Evolutionary conservation across 2,797 vertebrate species (phyloP), one percentile per base, ranked within the genome.

Genomic region (Hydrolagus colliei): DNA sequence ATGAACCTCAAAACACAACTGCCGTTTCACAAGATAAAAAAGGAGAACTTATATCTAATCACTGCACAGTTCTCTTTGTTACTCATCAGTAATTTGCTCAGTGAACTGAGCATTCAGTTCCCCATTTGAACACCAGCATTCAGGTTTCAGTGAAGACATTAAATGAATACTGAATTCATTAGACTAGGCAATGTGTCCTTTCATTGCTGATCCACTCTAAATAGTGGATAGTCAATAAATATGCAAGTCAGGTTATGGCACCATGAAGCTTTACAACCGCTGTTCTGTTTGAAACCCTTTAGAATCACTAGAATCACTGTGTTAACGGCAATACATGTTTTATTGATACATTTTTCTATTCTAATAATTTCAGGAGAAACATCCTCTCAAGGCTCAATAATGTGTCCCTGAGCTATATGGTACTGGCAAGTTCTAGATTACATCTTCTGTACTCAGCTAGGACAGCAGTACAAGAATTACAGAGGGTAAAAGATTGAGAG

Each of bases 11-110:
- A 84, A 68, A 65, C 11, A 10, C 16, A 84, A 84, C 63, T 41
- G 32, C 63, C 41, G 32, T 71, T 71, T 84, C 32, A 84, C 68
- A 35, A 84, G n/a, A 63, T 84, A 84, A 68, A 84, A 82, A 52
- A 68, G 65, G 41, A 71, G 79, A 84, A 84, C 65, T 71, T 68
- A 63, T 71, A 84, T 27, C 79, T 84, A 71, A 84, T 84, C 52
- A 84, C 65, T 71, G 16, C 16, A 52, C 79, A 35, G 79, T 71
- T 71, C 65, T 84, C 62, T 71, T 71, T 84, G 10, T 71, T 84
- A 65, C 22, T n/a, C 65, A 41, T 84, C 32, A 84, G 32, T 52
- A 71, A 84, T 68, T 68, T 84, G 32, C 16, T 84, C 79, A 71
- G 16, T 68, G 63, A 84, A 35, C 65, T 20, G 79, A 84, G 27